Percentiles rank a stretch among this genome's conserved stretches.
Evolutionary conservation across 2,888 invertebrate species (phyloP).

Genomic region (Nomada flava): DNA sequence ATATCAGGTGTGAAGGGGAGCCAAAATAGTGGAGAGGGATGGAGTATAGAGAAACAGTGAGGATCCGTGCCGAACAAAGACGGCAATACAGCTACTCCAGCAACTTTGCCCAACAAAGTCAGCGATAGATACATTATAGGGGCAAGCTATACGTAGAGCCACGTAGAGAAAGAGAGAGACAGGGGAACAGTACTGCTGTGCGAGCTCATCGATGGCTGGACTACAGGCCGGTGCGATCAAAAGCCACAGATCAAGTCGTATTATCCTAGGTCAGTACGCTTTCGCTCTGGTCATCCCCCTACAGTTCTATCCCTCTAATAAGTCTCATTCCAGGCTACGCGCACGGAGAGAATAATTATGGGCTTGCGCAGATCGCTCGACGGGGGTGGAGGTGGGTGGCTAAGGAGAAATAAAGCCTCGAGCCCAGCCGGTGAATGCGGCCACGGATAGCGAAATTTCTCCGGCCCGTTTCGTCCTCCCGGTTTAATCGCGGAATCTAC

Average conservation of each 20-base stretch:
- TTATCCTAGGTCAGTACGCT: slow-evolving; percentile 44
- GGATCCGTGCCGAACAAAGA: too few species aligned
- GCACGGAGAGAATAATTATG: slow-evolving; percentile 82
- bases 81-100: too few species aligned
- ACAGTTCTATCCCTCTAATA: slow-evolving; percentile 65
- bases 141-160: too few species aligned
- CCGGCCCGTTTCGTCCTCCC: slow-evolving; percentile 40
- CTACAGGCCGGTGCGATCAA: not conserved
- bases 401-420: slow-evolving; percentile 78
- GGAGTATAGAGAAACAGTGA: too few species aligned
- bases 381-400: slow-evolving; percentile 65
- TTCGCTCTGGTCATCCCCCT: slow-evolving; percentile 20
- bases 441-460: slow-evolving; percentile 75
- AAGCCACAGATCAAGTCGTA: slow-evolving; percentile 2
- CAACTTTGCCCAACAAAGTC: too few species aligned
- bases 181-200: not conserved
- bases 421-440: slow-evolving; percentile 77
- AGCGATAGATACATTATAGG: too few species aligned
- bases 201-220: not conserved
- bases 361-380: slow-evolving; percentile 80
- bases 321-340: slow-evolving; percentile 72
- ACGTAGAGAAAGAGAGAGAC: not conserved
- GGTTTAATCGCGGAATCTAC: slow-evolving; percentile 9
- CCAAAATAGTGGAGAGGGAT: too few species aligned
- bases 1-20: too few species aligned